Base-by-base conservation (phyloP, 2,888 invertebrate species). In the Rhingia campestris region DNA sequence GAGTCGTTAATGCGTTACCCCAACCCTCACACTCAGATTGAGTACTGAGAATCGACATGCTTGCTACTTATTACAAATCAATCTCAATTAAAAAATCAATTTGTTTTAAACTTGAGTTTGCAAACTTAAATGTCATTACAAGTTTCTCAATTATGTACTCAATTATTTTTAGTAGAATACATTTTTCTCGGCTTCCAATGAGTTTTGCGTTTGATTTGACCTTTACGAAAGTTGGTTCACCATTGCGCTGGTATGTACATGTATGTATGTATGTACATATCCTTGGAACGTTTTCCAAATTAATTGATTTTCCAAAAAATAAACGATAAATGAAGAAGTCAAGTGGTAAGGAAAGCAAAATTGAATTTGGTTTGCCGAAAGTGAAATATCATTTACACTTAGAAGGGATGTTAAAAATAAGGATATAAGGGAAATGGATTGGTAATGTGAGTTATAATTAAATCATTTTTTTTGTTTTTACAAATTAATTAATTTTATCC, bases 21-120 rank as follows among this genome's bases (percentile, higher is more conserved):
- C 58, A 12, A 30, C 58, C 0, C 10, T 6, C 30, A 22, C 22
- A 22, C 22, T 22, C 39, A 39, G 4, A 39, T 3, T 12, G 12
- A 30, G 39, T n/a, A 30, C 14, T 22, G 22, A 12, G 35, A 14
- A 6, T 61, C 63, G 30, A 30, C 39, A 64, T 3, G 6, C 6
- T 12, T 74, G 49, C 35, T 43, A 51, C 59, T 66, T 66, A 43
- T 53, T 53, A 47, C 61, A 70, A 56, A 70, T 77, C 77, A 77
- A 77, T 70, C 70, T 70, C 56, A 70, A 77, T 77, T 76, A 70
- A 70, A 77, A 77, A 77, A 56, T 77, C 77, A 63, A 77, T 77
- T 77, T 77, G 49, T 70, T 70, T 56, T 56, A 39, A 67, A 54
- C 70, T 77, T 37, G 49, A 70, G 70, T 63, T 70, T 22, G 63